Percentiles rank a stretch among this genome's conserved stretches.
Evolutionary conservation across 2,888 invertebrate genomes (phyloP).

Genomic region (Timema cristinae): DNA sequence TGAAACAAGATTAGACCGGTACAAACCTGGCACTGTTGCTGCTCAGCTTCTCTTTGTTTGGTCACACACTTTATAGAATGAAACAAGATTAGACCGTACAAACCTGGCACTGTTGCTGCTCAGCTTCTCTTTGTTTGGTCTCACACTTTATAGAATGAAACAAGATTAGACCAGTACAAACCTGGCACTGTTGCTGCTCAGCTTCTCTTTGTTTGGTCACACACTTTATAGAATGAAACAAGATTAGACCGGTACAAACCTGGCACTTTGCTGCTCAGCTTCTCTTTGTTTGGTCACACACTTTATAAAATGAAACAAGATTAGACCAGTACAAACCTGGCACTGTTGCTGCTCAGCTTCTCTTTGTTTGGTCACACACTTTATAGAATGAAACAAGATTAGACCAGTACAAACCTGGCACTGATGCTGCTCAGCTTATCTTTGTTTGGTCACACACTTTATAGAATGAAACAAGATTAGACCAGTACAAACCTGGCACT

Average conservation of each 20-base stretch:
- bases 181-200: constrained; percentile 81
- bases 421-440: constrained; percentile 82
- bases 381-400: no score
- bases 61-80: constrained; percentile 84
- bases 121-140: constrained; percentile 79
- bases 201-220: constrained; percentile 82
- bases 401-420: constrained; percentile 57
- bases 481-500: constrained; percentile 61
- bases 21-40: constrained; percentile 75
- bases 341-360: constrained; percentile 84
- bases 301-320: constrained; percentile 72
- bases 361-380: constrained; percentile 81
- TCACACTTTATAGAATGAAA: constrained; percentile 88
- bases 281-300: constrained; percentile 84
- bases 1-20: neutral
- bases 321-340: constrained; percentile 52
- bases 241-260: constrained; percentile 45
- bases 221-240: no score
- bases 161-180: constrained; percentile 39
- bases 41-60: constrained; percentile 81
- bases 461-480: no score
- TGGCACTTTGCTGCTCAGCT: constrained; percentile 78
- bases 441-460: constrained; percentile 81
- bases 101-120: constrained; percentile 82
- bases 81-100: constrained; percentile 13